Evolutionary conservation across 2,888 invertebrate genomes (phyloP).

Genomic region (Dermolepida albohirtum): DNA sequence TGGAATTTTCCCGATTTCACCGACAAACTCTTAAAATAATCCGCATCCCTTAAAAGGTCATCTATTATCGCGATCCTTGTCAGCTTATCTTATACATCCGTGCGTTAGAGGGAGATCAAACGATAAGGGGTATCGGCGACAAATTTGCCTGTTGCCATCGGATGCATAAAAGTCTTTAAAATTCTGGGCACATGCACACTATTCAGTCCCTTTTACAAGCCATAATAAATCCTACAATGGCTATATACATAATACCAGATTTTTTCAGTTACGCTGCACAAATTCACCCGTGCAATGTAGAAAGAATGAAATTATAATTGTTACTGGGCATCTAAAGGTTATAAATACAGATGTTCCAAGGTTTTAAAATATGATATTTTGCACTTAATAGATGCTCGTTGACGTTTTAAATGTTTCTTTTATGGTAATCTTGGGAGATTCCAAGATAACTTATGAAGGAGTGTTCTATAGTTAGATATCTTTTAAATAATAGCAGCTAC

Average conservation of each 20-base stretch:
- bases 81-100: no score
- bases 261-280: no score
- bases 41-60: constrained; percentile 35
- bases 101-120: constrained; percentile 5
- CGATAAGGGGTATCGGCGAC: constrained; percentile 33
- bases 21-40: constrained; percentile 36
- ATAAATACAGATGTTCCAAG: constrained; percentile 26
- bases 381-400: constrained; percentile 21
- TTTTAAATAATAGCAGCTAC: no score
- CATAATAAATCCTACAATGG: constrained; percentile 32
- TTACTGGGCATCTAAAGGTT: no score
- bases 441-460: constrained; percentile 21
- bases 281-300: no score
- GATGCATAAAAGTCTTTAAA: constrained; percentile 24
- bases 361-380: constrained; percentile 23
- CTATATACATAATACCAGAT: constrained; percentile 1
- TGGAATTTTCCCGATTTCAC: constrained; percentile 33
- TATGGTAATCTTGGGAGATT: constrained; percentile 20
- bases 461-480: constrained; percentile 1
- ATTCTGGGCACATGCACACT: constrained; percentile 35
- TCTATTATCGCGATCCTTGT: background rate
- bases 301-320: no score
- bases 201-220: constrained; percentile 27
- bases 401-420: constrained; percentile 28
- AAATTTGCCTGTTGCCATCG: constrained; percentile 33